These are phyloP conservation scores for Lemur catta DNA, from an alignment of 2,797 vertebrate species.

Conservation along the genomic window DNA sequence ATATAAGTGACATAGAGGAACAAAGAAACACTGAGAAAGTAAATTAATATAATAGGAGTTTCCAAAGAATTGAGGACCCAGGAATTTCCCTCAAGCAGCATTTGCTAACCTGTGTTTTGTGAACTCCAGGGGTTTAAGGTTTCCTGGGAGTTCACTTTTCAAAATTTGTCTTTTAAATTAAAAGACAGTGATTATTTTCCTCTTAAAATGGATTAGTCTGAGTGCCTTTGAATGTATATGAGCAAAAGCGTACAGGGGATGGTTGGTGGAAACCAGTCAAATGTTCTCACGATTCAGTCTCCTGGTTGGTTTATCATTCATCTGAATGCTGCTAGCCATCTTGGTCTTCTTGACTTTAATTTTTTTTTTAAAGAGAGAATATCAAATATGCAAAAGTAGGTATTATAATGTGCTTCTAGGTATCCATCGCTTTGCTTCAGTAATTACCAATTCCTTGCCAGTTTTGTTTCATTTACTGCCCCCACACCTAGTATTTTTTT, in stretches of 20 bases:
- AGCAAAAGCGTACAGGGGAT: background rate
- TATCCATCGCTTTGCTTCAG: background rate
- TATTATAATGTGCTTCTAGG: background rate
- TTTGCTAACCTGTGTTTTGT: slow-evolving; percentile 10
- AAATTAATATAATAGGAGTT: background rate
- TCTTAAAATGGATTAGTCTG: background rate
- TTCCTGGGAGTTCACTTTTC: background rate
- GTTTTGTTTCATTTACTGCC: background rate
- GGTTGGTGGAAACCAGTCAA: background rate
- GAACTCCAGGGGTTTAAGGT: background rate
- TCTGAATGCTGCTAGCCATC: background rate
- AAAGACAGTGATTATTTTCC: background rate
- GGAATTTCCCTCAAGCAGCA: background rate
- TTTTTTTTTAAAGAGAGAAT: background rate
- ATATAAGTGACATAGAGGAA: background rate
- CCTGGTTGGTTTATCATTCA: background rate
- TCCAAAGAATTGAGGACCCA: background rate
- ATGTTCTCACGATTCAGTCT: background rate
- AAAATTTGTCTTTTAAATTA: background rate
- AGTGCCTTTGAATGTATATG: background rate
- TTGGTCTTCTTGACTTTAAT: background rate
- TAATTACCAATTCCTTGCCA: background rate
- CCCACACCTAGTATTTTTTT: background rate
- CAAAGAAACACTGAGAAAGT: background rate
- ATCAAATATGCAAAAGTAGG: background rate